Conservation (phyloP, 2,797 vertebrate species). For the Pseudopleuronectes americanus region DNA sequence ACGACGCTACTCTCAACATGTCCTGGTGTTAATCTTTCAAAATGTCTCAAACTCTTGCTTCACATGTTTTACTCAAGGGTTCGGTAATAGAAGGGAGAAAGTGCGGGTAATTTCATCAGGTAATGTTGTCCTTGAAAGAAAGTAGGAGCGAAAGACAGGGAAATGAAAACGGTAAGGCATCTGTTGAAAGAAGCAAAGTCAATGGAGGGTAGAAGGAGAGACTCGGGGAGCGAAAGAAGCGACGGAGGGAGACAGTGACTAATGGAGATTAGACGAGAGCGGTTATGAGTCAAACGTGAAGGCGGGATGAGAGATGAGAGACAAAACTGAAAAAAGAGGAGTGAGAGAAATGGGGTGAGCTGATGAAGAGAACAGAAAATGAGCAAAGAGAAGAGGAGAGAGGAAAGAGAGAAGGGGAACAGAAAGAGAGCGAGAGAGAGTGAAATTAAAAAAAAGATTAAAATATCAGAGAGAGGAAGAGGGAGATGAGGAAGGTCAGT, state of each 20-base stretch:
- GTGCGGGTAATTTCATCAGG: neutral
- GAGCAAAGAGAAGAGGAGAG: constrained; percentile 1
- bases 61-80: neutral
- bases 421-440: neutral
- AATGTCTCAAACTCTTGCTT: neutral
- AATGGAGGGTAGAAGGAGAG: constrained; percentile 30
- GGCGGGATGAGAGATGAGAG: constrained; percentile 39
- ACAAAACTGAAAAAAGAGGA: constrained; percentile 29
- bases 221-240: constrained; percentile 18
- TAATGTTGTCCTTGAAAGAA: constrained; percentile 9
- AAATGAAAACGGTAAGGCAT: neutral
- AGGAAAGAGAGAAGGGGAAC: constrained; percentile 6
- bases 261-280: constrained; percentile 30
- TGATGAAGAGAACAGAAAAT: constrained; percentile 48
- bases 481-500: constrained; percentile 42
- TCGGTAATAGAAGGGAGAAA: neutral
- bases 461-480: constrained; percentile 47
- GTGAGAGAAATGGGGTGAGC: constrained; percentile 30
- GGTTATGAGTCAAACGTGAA: constrained; percentile 49
- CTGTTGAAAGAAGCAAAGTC: constrained; percentile 14
- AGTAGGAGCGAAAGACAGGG: neutral
- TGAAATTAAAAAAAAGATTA: constrained; percentile 25
- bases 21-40: neutral
- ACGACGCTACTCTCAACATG: too few relatives aligned
- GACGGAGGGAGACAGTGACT: constrained; percentile 45